Evolutionary conservation across 2,797 vertebrate genomes (phyloP).

Genomic region (Microcaecilia unicolor): DNA sequence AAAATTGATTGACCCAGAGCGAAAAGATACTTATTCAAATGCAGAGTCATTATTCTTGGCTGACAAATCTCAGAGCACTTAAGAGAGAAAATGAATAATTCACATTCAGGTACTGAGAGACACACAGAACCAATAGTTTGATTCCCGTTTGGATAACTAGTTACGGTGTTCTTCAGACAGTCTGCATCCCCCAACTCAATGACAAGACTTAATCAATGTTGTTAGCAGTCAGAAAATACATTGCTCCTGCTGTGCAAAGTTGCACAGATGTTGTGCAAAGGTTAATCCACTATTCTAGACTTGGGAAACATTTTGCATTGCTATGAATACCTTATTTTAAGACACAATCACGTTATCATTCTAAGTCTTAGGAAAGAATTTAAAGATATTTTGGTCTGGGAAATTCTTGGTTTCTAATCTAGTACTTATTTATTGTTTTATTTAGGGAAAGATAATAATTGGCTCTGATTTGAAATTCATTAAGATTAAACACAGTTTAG

Average conservation of each 20-base stretch:
- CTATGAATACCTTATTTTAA: constrained; percentile 25
- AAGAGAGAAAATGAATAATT: not conserved
- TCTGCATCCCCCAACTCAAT: too few relatives aligned
- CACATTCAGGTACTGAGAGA: not conserved
- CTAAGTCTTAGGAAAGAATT: constrained; percentile 17
- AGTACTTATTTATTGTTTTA: constrained; percentile 17
- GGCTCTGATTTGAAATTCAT: constrained; percentile 31
- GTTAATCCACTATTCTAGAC: not conserved
- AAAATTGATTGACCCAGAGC: not conserved
- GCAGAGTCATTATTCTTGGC: not conserved
- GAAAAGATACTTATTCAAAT: not conserved
- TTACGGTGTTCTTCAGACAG: not conserved
- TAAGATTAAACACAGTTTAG: constrained; percentile 22
- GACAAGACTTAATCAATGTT: not conserved
- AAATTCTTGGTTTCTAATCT: constrained; percentile 8
- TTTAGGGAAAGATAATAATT: constrained; percentile 33
- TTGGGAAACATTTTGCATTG: constrained; percentile 7
- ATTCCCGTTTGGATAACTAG: not conserved
- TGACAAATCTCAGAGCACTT: not conserved
- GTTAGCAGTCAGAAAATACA: constrained; percentile 2
- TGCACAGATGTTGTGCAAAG: not conserved
- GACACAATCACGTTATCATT: constrained; percentile 32
- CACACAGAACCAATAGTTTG: not conserved
- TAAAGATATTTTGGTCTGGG: not conserved
- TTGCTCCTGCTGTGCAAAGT: not conserved